Evolutionary conservation across 2,797 vertebrate genomes (phyloP), one percentile per base, ranked within the genome.

Genomic region (Smutsia gigantea): DNA sequence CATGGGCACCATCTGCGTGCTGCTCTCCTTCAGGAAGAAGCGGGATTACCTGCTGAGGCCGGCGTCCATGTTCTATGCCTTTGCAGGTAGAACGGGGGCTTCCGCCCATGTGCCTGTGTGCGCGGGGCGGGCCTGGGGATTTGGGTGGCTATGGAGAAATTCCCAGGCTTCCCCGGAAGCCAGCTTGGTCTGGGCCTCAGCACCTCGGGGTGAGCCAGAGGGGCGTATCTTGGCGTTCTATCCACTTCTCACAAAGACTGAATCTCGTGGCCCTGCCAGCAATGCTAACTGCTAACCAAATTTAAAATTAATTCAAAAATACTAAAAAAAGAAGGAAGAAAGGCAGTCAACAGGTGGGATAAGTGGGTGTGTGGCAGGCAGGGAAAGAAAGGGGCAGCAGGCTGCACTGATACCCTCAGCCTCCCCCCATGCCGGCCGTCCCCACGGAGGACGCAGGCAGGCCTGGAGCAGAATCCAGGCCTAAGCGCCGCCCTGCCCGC

Each of bases 1-100:
- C 97, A 97, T 99, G 37, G 99, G 99, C 10, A 99, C 99, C 0
- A 87, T 99, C 95, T 99, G 99, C 17, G 98, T 99, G 34, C 98
- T 99, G 68, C 98, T 99, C 31, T 99, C 99, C 95, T 99, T 99
- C 74, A 93, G 99, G 97, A 99, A 99, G 97, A 98, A 98, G 97
- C 98, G 98, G 96, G 99, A 99, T 83, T 99, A 99, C 72, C 99
- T 99, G 85, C 99, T 99, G 97, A 99, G 99, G 98, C 99, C 99
- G 0, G 99, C 99, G 0, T 99, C 99, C 97, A 99, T 99, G 99
- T 99, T 99, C 98, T 99, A 99, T 21, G 98, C 99, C 57, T 99
- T 99, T 5, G 99, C 99, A 98, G 99, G 99, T 99, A 98, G 42
- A 92, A 79, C 0, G 2, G n/a, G 74, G 61, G 13, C 15, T 6